These are phyloP conservation scores for Mactromeris polynyma DNA, from an alignment of 2,888 invertebrate species.

Conservation along the genomic window DNA sequence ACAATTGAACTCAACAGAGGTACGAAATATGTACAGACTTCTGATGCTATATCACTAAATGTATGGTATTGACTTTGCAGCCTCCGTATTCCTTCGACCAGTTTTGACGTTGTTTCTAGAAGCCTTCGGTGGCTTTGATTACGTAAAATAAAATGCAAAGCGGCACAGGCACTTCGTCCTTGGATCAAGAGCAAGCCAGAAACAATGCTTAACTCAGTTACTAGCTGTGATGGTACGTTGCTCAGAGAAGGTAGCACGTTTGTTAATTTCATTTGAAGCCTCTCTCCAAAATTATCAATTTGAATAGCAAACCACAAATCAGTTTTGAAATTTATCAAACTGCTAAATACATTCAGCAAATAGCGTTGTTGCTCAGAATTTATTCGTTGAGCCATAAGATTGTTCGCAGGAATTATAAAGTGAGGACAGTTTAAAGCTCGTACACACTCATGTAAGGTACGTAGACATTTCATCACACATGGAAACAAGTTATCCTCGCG, in stretches of 20 bases:
- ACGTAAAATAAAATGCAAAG: no score
- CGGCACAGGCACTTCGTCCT: no score
- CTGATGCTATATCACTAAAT: not conserved
- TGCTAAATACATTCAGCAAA: not conserved
- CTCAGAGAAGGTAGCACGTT: not conserved
- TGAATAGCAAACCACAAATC: not conserved
- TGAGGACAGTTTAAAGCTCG: conserved; percentile 3
- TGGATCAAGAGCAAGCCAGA: not conserved
- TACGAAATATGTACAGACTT: not conserved
- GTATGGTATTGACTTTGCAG: not conserved
- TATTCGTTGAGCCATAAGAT: not conserved
- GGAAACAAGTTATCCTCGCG: not conserved
- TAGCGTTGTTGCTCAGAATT: not conserved
- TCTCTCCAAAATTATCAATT: conserved; percentile 2
- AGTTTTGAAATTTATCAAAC: not conserved
- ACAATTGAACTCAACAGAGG: not conserved
- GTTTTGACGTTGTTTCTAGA: not conserved
- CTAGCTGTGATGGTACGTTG: not conserved
- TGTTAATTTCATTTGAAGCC: not conserved
- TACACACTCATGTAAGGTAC: not conserved
- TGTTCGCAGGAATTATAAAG: conserved; percentile 7
- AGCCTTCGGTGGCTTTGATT: not conserved
- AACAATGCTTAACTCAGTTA: not conserved
- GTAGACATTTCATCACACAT: not conserved
- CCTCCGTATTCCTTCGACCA: not conserved